Evolutionary conservation across 2,113 vertebrate genomes (phyloP).

Genomic region (Ginglymostoma cirratum): DNA sequence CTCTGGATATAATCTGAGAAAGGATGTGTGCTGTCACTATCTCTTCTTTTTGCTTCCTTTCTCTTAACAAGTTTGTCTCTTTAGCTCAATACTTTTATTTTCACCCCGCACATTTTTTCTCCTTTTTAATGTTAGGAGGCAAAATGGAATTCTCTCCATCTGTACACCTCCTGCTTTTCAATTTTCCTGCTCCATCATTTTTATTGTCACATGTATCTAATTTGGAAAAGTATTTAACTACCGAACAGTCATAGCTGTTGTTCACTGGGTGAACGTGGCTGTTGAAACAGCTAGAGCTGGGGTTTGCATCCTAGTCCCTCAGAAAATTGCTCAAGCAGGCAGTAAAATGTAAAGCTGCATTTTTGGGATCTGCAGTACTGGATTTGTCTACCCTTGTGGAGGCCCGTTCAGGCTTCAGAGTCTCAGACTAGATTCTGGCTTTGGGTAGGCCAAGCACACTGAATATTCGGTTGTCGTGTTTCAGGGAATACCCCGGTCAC

Average conservation of each 20-base stretch:
- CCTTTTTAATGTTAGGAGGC: neutral
- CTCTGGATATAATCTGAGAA: neutral
- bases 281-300: neutral
- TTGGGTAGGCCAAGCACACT: neutral
- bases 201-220: neutral
- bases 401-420: neutral
- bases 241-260: neutral
- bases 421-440: neutral
- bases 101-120: neutral
- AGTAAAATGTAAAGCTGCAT: neutral
- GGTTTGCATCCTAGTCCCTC: neutral
- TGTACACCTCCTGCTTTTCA: neutral
- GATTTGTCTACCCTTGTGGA: too few relatives aligned
- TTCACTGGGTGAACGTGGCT: neutral
- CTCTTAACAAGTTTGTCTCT: neutral
- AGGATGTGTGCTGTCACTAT: neutral
- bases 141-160: neutral
- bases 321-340: neutral
- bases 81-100: neutral
- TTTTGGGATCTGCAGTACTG: neutral
- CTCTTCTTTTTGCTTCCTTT: neutral
- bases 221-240: too few relatives aligned
- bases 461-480: neutral
- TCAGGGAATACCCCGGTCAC: neutral
- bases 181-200: neutral